Percentiles rank a stretch among this genome's conserved stretches.
Evolutionary conservation across 2,797 vertebrate species (phyloP).

Genomic region (Rhinella marina): DNA sequence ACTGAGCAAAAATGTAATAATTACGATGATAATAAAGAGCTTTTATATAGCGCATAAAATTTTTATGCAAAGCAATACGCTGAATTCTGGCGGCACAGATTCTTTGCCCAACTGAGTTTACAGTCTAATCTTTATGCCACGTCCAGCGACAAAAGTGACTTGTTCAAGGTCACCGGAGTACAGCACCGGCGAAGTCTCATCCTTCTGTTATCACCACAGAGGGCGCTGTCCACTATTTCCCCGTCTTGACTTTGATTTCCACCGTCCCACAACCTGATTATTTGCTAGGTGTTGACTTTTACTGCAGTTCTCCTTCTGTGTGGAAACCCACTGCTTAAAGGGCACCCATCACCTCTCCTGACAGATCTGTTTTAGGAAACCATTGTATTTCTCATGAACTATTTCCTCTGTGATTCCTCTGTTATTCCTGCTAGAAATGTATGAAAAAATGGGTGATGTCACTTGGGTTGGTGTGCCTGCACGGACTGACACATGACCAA

Average conservation of each 20-base stretch:
- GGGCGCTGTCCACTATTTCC: neutral
- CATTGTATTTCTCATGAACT: too few species aligned
- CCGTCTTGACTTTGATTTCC: neutral
- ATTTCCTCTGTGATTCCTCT: too few species aligned
- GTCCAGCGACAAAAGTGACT: conserved; percentile 10
- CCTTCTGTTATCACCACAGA: neutral
- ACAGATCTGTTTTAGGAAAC: too few species aligned
- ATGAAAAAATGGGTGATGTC: too few species aligned
- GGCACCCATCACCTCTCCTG: too few species aligned
- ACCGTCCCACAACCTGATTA: neutral
- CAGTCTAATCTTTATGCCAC: conserved; percentile 23
- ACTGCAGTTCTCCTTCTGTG: neutral
- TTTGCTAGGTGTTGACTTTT: neutral
- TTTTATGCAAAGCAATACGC: conserved; percentile 8
- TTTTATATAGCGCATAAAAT: conserved; percentile 23
- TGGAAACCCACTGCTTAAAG: neutral
- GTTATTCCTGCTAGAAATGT: too few species aligned
- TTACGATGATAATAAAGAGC: conserved; percentile 18
- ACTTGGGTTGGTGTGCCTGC: too few species aligned
- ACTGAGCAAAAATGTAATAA: conserved; percentile 17
- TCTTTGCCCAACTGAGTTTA: conserved; percentile 37
- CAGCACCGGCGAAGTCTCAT: neutral
- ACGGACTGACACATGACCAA: too few species aligned
- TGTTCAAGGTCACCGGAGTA: neutral
- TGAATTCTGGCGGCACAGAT: conserved; percentile 3